Evolutionary conservation across 2,888 invertebrate genomes (phyloP).

Genomic region (Limulus polyphemus): DNA sequence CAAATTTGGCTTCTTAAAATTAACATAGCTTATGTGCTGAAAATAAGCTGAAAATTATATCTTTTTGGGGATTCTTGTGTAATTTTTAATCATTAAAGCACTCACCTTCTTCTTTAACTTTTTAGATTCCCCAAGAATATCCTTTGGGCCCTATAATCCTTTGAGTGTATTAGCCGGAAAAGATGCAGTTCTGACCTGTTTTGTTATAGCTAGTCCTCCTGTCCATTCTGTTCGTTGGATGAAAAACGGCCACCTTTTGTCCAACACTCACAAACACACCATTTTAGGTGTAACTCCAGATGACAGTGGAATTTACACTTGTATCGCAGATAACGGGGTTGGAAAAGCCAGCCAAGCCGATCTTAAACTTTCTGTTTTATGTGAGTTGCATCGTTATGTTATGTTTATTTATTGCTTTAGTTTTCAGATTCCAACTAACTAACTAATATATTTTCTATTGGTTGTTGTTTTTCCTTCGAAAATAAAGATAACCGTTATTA

Average conservation of each 20-base stretch:
- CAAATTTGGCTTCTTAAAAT: too few species aligned
- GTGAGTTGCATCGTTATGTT: constrained; percentile 8
- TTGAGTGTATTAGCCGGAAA: constrained; percentile 75
- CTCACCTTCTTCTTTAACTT: too few species aligned
- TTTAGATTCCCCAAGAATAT: constrained; percentile 72
- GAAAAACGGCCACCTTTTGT: constrained; percentile 69
- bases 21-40: too few species aligned
- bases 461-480: too few species aligned
- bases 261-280: constrained; percentile 44
- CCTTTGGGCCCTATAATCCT: constrained; percentile 81
- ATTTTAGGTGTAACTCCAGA: constrained; percentile 24
- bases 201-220: constrained; percentile 78
- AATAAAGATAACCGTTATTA: too few species aligned
- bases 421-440: too few species aligned
- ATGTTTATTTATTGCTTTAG: too few species aligned
- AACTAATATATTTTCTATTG: too few species aligned
- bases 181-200: constrained; percentile 69
- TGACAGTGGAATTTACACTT: constrained; percentile 27
- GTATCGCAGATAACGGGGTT: constrained; percentile 27
- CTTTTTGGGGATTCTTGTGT: too few species aligned
- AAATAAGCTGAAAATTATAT: too few species aligned
- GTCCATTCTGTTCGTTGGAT: constrained; percentile 76
- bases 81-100: too few species aligned
- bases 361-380: constrained; percentile 16
- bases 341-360: constrained; percentile 18